Base-by-base conservation (phyloP, 2,113 vertebrate genomes). In the Callorhinus ursinus region DNA sequence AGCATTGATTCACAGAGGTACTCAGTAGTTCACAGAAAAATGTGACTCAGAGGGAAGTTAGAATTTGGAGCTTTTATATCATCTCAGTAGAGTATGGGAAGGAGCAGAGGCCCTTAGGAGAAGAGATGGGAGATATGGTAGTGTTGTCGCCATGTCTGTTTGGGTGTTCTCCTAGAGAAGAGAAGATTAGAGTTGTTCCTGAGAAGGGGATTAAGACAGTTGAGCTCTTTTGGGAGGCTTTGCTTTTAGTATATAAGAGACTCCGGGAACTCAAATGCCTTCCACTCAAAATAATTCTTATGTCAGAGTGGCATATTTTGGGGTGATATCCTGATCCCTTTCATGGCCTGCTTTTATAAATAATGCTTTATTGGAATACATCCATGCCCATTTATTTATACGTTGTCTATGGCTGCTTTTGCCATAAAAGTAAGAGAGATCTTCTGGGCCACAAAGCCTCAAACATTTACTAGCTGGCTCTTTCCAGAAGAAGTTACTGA, bases 301-400 rank as follows among this genome's bases (percentile, higher is more conserved):
- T 71, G 53, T 14, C 65, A 82, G 65, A 63, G 39, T 46, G 59
- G 28, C 26, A 33, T 49, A 65, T 84, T 84, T 84, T 19, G 59
- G 31, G 39, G 36, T 92, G 51, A 28, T 33, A 72, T n/a, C 36
- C 9, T 59, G 21, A 65, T 59, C 28, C 6, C 51, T 92, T 72
- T 72, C 28, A 59, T 2, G 36, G n/a, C 18, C n/a, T 65, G 28
- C 46, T 95, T 93, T 95, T 90, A 81, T 90, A 97, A 93, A 97
- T 77, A 94, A 96, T 94, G 61, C 63, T 94, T 97, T 84, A 92
- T 88, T 96, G 83, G 33, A 71, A 80, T 80, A 85, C 74, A 77
- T 5, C 26, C 49, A 51, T 16, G 51, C 14, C 24, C 15, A 57
- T 96, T 92, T 85, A 28, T 88, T 91, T 94, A 84, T 72, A 53